Percentiles rank a stretch among this genome's conserved stretches.
These are phyloP conservation scores for Eidolon dupreanum DNA, from an alignment of 2,797 vertebrate genomes.

Conservation along the genomic window DNA sequence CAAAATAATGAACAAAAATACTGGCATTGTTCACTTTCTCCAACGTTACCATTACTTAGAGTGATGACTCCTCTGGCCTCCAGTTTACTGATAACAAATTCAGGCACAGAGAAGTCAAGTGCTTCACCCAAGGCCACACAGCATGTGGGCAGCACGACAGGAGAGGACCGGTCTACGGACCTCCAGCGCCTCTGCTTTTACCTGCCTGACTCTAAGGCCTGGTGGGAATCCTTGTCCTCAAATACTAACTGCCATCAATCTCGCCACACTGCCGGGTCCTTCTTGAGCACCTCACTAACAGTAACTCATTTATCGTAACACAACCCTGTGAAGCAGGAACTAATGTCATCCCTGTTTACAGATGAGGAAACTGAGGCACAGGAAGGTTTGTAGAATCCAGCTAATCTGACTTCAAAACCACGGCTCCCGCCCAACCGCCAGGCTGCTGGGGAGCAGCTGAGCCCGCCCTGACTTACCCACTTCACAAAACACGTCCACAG, in stretches of 20 bases:
- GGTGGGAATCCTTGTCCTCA: fast-evolving
- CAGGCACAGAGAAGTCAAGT: background rate
- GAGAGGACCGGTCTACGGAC: fast-evolving
- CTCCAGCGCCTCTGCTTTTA: too few relatives aligned
- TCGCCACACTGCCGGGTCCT: background rate
- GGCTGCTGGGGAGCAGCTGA: fast-evolving
- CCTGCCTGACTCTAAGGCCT: background rate
- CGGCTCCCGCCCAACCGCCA: fast-evolving
- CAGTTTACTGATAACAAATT: background rate
- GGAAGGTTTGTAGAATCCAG: fast-evolving
- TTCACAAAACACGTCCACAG: background rate
- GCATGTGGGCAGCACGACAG: fast-evolving
- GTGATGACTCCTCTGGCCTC: background rate
- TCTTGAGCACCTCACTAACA: too few relatives aligned
- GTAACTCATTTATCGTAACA: background rate
- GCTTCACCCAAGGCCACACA: background rate
- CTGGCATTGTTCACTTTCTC: background rate
- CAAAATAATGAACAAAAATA: background rate
- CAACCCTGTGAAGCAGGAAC: too few relatives aligned
- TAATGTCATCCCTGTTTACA: too few relatives aligned
- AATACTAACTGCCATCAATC: background rate
- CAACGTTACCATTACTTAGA: too few relatives aligned
- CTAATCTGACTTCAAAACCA: background rate
- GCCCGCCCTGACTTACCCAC: too few relatives aligned
- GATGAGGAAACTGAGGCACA: background rate